Evolutionary conservation across 2,888 invertebrate species (phyloP).

Genomic region (Morpho deidamia): DNA sequence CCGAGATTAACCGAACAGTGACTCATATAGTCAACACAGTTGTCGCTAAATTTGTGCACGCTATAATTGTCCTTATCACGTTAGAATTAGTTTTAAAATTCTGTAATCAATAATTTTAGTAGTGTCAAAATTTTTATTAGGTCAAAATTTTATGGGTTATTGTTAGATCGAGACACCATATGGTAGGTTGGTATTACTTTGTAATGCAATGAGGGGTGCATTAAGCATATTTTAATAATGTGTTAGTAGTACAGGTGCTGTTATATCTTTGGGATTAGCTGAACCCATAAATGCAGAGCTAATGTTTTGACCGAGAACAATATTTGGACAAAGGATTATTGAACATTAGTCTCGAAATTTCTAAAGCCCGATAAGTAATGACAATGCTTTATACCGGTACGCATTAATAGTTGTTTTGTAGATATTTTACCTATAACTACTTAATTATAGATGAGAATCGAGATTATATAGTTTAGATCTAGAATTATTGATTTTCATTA

Average conservation of each 20-base stretch:
- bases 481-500: no score
- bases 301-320: slow-evolving; percentile 15
- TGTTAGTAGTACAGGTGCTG: slow-evolving; percentile 34
- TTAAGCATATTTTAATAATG: slow-evolving; percentile 64
- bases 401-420: no score
- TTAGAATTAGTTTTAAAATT: slow-evolving; percentile 1
- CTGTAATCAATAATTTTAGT: not conserved
- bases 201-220: slow-evolving; percentile 40
- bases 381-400: no score
- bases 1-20: slow-evolving; percentile 42
- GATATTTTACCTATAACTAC: no score
- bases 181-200: slow-evolving; percentile 60
- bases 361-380: not conserved
- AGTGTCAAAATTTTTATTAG: slow-evolving; percentile 1
- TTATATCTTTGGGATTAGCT: slow-evolving; percentile 33
- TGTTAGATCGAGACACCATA: slow-evolving; percentile 60
- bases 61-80: slow-evolving; percentile 11
- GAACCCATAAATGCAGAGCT: slow-evolving; percentile 7
- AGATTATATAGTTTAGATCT: no score
- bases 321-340: not conserved
- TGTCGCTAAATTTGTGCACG: not conserved
- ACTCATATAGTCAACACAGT: slow-evolving; percentile 13
- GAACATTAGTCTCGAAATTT: not conserved
- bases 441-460: no score
- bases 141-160: slow-evolving; percentile 26